Evolutionary conservation across 2,113 vertebrate genomes (phyloP), one percentile per base, ranked within the genome.

Genomic region (Entelurus aequoreus): DNA sequence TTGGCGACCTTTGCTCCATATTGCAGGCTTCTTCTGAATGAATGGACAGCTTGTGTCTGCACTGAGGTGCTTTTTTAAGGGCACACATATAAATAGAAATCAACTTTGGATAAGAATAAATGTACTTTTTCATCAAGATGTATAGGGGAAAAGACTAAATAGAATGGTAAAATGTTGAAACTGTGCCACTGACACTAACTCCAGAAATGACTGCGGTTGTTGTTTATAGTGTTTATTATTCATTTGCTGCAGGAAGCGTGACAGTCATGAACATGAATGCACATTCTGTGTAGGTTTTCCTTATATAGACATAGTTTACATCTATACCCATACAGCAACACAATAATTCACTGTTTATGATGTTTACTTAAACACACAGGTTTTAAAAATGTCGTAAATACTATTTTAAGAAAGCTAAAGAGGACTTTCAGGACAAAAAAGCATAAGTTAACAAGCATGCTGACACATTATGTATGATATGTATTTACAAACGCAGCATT

Each of bases 1-100:
- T 75, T 70, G 71, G 72, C 68, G 68, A 83, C 84, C 82, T 86
- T 81, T 88, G 69, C 70, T 71, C 87, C 62, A 80, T 7, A 77
- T 84, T 48, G 60, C 66, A 44, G 50, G 5, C 40, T 65, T 36
- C 56, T 55, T 61, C 54, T 42, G 48, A 56, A 44, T 81, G 65
- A 83, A 85, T 82, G 51, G 58, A 48, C 57, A 51, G 67, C 74
- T 80, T 76, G 69, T 72, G 57, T 82, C 50, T 49, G 7, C 12
- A 8, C 48, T 19, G 50, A 72, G 63, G 52, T 28, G 19, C 0
- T 36, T 36, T 35, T 56, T 49, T 50, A 54, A 16, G 8, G 51
- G 6, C 28, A 37, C 28, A 15, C 35, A 54, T 7, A 36, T 4
- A 46, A 46, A 13, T 37, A 12, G 13, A 53, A 35, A 4, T 49